Evolutionary conservation across 2,797 vertebrate species (phyloP), one percentile per base, ranked within the genome.

Genomic region (Kryptopterus vitreolus): DNA sequence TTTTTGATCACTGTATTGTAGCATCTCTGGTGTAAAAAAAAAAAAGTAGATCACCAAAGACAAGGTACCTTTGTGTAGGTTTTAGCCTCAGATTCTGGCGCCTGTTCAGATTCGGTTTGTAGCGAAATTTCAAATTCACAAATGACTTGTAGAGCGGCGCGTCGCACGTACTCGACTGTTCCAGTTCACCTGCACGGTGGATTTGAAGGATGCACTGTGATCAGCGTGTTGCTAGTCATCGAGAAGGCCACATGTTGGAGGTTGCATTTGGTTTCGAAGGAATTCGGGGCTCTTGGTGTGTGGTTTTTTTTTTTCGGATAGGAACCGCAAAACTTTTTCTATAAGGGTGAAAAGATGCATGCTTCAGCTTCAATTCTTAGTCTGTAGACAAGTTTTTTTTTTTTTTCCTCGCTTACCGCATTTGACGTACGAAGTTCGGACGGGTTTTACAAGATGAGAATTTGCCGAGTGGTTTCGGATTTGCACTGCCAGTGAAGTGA

Each of bases 331-430:
- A 78, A 75, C 80, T 71, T 77, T 84, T 80, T 82, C 50, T 79
- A 78, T 74, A 83, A 72, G 77, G 78, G 78, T 85, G 75, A 76
- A 79, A 75, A 52, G 71, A 78, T 78, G 86, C 84, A 87, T 85
- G 85, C 81, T 88, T 87, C 76, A 68, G 85, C 81, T 88, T 87
- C 76, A 68, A 55, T 76, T 83, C 38, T 69, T 57, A 86, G 84
- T 84, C 77, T 84, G 80, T 88, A 87, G 87, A 82, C 62, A 77
- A 77, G n/a, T n/a, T n/a, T n/a, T n/a, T n/a, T n/a, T n/a, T n/a
- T n/a, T 84, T 81, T 79, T 84, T 83, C 86, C 78, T 75, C 68
- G 80, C 80, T 65, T 77, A 76, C 80, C 57, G 77, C 76, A 77
- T 85, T 84, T 84, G 75, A 71, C 59, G 57, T 79, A 53, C 71